Evolutionary conservation across 2,113 vertebrate genomes (phyloP).

Genomic region (Spheniscus mendiculus): DNA sequence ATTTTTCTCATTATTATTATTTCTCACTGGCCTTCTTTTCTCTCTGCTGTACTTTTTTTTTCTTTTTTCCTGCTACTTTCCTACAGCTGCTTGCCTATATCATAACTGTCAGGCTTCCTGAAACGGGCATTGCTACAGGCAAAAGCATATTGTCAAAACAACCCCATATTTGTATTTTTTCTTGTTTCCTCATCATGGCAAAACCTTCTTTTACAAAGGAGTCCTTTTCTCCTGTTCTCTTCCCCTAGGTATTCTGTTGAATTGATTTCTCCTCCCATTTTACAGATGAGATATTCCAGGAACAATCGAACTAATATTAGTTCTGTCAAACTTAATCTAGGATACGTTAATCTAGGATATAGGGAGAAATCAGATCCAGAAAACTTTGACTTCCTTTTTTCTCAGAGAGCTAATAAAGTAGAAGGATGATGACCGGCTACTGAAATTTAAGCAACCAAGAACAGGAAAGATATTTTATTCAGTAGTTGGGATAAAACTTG

Average conservation of each 20-base stretch:
- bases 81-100: neutral
- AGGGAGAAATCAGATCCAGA: neutral
- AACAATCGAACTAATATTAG: constrained; percentile 18
- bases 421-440: neutral
- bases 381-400: neutral
- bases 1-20: constrained; percentile 67
- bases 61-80: neutral
- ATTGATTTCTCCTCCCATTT: constrained; percentile 52
- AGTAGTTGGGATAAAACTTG: neutral
- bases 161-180: neutral
- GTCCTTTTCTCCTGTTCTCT: neutral
- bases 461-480: neutral
- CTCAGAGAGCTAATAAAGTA: neutral
- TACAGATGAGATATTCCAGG: constrained; percentile 57
- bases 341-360: constrained; percentile 19
- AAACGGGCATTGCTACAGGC: neutral
- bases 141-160: neutral
- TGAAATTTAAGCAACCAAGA: neutral
- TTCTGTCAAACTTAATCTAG: constrained; percentile 50
- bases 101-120: neutral
- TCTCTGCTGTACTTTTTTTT: neutral
- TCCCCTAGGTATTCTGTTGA: neutral
- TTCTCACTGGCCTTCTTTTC: constrained; percentile 38
- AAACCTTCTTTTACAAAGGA: neutral
- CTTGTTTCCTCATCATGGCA: neutral